These are phyloP conservation scores for Ammodytes marinus DNA, from an alignment of 2,113 vertebrate species.

Conservation along the genomic window DNA sequence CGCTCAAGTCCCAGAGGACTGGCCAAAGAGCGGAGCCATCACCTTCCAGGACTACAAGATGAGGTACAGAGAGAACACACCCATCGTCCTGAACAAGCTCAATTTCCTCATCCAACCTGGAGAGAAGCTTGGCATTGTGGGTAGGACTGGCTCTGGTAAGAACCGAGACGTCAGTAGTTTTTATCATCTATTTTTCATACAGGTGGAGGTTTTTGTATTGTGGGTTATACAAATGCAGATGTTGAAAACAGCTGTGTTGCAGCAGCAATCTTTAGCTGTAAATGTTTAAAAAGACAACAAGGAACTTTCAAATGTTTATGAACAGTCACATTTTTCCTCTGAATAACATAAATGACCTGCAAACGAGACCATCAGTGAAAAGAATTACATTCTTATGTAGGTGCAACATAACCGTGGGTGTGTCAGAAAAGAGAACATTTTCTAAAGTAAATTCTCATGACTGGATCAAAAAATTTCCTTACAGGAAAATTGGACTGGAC, in stretches of 20 bases:
- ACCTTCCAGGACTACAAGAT: conserved; percentile 86
- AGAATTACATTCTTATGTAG: too few relatives aligned
- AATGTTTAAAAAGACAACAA: too few relatives aligned
- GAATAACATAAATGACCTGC: too few relatives aligned
- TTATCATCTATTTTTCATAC: neutral
- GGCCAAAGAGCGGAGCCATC: conserved; percentile 84
- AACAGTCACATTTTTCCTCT: too few relatives aligned
- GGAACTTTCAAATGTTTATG: too few relatives aligned
- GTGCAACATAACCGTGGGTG: too few relatives aligned
- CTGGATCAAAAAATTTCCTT: too few relatives aligned
- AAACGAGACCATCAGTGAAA: too few relatives aligned
- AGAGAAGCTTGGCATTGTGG: conserved; percentile 89
- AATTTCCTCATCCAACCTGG: conserved; percentile 76
- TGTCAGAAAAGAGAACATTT: too few relatives aligned
- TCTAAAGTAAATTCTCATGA: too few relatives aligned
- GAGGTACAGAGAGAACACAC: conserved; percentile 87
- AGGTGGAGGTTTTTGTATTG: neutral
- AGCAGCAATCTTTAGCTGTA: neutral
- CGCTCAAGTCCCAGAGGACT: conserved; percentile 74
- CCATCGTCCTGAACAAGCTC: conserved; percentile 83
- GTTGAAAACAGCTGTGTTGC: neutral
- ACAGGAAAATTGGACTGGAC: neutral
- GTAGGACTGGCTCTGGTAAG: conserved; percentile 86
- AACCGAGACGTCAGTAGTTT: neutral
- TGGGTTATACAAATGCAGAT: neutral